phyloP scores from a whole-genome alignment of 2,888 invertebrate genomes.

The Agapetus fuscipes region DNA sequence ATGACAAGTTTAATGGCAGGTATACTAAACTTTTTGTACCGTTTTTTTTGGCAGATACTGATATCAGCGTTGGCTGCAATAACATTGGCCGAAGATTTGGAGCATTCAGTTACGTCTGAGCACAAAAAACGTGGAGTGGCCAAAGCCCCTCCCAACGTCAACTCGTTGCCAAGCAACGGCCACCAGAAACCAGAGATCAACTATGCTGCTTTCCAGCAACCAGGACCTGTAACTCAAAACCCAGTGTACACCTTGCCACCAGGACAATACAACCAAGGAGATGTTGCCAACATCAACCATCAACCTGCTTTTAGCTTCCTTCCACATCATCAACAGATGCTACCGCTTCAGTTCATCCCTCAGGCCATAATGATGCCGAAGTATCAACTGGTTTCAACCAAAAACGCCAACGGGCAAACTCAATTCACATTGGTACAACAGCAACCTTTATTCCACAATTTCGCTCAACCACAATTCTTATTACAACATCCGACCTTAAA shows the following conservation, averaged over 20 bases:
- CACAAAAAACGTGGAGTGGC: slow-evolving; percentile 37
- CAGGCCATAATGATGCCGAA: slow-evolving; percentile 30
- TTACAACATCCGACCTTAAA: slow-evolving; percentile 2
- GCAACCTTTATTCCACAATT: neutral
- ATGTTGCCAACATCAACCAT: slow-evolving; percentile 24
- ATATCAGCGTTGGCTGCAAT: slow-evolving; percentile 32
- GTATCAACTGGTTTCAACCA: slow-evolving; percentile 36
- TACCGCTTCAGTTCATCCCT: slow-evolving; percentile 33
- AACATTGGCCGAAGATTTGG: slow-evolving; percentile 33
- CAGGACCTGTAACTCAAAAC: slow-evolving; percentile 23
- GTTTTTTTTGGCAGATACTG: no score
- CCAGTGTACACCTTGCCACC: slow-evolving; percentile 20
- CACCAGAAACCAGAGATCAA: slow-evolving; percentile 40
- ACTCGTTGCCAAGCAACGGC: slow-evolving; percentile 34
- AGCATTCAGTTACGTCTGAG: slow-evolving; percentile 33
- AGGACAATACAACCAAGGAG: slow-evolving; percentile 38
- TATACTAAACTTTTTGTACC: no score
- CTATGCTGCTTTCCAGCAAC: slow-evolving; percentile 23
- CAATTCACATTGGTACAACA: slow-evolving; percentile 33
- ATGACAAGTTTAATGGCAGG: no score
- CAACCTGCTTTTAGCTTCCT: slow-evolving; percentile 10
- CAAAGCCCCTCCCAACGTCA: slow-evolving; percentile 33
- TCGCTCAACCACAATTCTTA: neutral
- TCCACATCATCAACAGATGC: slow-evolving; percentile 5
- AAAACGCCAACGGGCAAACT: slow-evolving; percentile 31